Percentiles rank a stretch among this genome's conserved stretches.
phyloP scores from a whole-genome alignment of 1,140 invertebrate genomes.

The Drosophila ironensis region DNA sequence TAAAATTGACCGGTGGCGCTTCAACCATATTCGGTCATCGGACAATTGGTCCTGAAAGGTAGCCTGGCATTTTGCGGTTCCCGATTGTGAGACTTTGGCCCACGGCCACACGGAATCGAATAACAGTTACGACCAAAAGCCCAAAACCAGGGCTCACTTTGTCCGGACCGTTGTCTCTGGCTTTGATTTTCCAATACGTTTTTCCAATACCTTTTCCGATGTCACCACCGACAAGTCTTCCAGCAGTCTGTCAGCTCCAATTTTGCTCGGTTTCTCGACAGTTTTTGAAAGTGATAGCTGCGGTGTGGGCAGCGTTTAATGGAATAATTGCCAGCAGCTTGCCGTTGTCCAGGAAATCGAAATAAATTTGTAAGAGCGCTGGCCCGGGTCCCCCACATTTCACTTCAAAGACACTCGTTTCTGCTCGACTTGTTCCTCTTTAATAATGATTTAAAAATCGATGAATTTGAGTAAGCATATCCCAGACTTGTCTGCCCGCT shows the following conservation, averaged over 20 bases:
- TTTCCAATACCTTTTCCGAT: conserved; percentile 34
- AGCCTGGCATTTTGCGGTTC: conserved; percentile 65
- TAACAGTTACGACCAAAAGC: conserved; percentile 50
- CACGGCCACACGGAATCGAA: conserved; percentile 25
- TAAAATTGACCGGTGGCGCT: conserved; percentile 56
- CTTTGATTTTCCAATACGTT: conserved; percentile 61
- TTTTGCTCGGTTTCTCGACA: not conserved
- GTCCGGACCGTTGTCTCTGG: conserved; percentile 35
- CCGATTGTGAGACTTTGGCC: conserved; percentile 59
- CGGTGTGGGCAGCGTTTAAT: conserved; percentile 8
- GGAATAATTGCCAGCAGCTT: conserved; percentile 15
- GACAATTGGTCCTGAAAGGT: conserved; percentile 49
- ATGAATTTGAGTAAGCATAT: conserved; percentile 21
- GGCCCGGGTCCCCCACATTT: no score
- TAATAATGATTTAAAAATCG: not conserved
- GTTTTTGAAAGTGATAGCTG: conserved; percentile 3
- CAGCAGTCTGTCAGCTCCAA: not conserved
- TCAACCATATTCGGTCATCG: conserved; percentile 9
- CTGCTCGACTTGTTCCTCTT: no score
- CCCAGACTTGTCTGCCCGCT: conserved; percentile 16
- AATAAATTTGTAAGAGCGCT: not conserved
- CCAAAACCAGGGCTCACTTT: conserved; percentile 21
- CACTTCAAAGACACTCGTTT: no score
- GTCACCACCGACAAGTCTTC: not conserved
- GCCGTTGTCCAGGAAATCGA: not conserved